Evolutionary conservation across 2,113 vertebrate species (phyloP).

Genomic region (Pygathrix nemaeus): DNA sequence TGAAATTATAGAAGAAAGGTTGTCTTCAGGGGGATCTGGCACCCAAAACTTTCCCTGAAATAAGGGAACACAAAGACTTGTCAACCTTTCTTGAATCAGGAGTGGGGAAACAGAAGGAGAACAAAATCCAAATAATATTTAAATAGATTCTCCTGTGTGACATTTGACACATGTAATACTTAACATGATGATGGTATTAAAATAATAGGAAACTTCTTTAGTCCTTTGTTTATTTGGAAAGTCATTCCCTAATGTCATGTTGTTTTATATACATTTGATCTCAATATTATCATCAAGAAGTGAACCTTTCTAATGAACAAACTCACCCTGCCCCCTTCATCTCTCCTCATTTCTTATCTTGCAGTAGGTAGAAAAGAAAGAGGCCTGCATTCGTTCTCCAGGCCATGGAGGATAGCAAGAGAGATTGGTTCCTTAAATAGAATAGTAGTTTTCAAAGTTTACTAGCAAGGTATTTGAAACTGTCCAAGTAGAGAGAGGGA

Average conservation of each 20-base stretch:
- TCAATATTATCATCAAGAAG: background rate
- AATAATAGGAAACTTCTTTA: background rate
- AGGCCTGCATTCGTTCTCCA: background rate
- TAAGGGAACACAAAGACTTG: background rate
- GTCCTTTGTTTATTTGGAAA: background rate
- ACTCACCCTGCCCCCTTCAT: background rate
- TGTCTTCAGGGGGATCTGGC: background rate
- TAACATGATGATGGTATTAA: background rate
- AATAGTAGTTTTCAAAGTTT: background rate
- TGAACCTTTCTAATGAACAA: background rate
- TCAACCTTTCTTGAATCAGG: background rate
- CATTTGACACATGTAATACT: background rate
- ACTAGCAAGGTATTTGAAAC: background rate
- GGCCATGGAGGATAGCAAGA: background rate
- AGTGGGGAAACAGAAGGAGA: background rate
- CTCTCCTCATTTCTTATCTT: background rate
- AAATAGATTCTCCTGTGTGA: background rate
- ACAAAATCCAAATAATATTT: background rate
- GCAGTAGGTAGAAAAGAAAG: background rate
- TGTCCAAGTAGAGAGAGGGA: background rate
- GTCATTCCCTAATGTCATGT: background rate
- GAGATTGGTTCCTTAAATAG: background rate
- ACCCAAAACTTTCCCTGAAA: background rate
- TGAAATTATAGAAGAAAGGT: background rate
- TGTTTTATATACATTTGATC: background rate